Percentiles rank a stretch among this genome's conserved stretches.
Conservation (phyloP, 2,797 vertebrate genomes). For the Atherinosoma microstoma region DNA sequence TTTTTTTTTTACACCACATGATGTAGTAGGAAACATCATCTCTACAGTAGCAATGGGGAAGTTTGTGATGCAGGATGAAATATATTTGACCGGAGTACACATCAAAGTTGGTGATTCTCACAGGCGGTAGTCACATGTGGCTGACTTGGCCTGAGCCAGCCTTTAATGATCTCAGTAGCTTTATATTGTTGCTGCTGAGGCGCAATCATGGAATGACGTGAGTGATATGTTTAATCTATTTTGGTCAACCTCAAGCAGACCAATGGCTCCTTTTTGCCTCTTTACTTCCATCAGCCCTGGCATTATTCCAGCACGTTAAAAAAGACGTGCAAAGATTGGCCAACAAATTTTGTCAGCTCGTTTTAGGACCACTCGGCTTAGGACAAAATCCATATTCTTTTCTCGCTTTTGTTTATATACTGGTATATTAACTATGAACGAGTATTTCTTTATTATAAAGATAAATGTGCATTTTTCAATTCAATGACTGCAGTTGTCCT, state of each 20-base stretch:
- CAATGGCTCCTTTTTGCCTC: background rate
- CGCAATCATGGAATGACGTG: background rate
- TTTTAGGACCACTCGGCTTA: background rate
- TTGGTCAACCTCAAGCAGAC: background rate
- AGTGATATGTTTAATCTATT: background rate
- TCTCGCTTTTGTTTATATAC: background rate
- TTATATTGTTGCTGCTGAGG: background rate
- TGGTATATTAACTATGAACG: background rate
- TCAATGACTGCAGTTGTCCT: background rate
- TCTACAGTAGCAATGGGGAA: background rate
- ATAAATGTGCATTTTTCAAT: background rate
- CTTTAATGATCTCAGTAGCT: background rate
- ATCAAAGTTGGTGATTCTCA: background rate
- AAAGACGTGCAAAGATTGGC: background rate
- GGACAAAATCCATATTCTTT: background rate
- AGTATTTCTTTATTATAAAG: background rate
- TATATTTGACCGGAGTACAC: background rate
- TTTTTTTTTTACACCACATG: background rate
- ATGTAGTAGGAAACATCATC: background rate
- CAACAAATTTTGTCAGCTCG: too few relatives aligned
- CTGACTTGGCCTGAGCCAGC: background rate
- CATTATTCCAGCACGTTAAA: background rate
- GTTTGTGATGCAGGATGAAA: background rate
- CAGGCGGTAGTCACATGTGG: background rate
- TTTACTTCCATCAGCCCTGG: background rate